phyloP scores from a whole-genome alignment of 1,140 invertebrate species.

The Caenorhabditis tropicalis region DNA sequence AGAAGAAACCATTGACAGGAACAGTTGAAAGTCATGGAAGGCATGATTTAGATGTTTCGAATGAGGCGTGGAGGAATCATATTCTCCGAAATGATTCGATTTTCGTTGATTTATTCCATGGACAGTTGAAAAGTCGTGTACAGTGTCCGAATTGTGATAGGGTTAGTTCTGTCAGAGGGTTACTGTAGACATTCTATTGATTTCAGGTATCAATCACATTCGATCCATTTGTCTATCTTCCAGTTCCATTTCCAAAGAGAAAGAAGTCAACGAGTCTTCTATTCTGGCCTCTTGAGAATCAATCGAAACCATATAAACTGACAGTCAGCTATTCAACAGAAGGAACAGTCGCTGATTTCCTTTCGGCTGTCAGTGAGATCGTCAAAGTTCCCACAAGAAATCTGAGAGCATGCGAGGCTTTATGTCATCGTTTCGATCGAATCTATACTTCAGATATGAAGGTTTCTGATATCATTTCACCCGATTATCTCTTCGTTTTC shows the following conservation, averaged over 20 bases:
- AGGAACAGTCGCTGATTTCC: slow-evolving; percentile 54
- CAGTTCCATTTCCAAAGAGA: slow-evolving; percentile 76
- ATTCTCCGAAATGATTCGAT: slow-evolving; percentile 71
- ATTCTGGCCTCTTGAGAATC: slow-evolving; percentile 73
- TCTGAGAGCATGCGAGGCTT: slow-evolving; percentile 65
- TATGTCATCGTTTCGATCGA: slow-evolving; percentile 71
- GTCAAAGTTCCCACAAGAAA: slow-evolving; percentile 42
- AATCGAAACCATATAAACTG: slow-evolving; percentile 72
- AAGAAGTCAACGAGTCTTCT: slow-evolving; percentile 71
- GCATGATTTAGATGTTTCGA: slow-evolving; percentile 62
- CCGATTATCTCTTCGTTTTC: slow-evolving; percentile 71
- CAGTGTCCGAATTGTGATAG: slow-evolving; percentile 75
- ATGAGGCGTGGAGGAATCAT: slow-evolving; percentile 71
- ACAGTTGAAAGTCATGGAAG: slow-evolving; percentile 75
- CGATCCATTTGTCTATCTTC: slow-evolving; percentile 77
- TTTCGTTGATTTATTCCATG: slow-evolving; percentile 73
- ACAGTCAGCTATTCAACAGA: slow-evolving; percentile 51
- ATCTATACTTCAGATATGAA: slow-evolving; percentile 61
- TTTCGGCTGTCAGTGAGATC: slow-evolving; percentile 46
- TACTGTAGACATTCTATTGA: no score
- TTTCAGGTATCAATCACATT: slow-evolving; percentile 76
- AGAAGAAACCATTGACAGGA: slow-evolving; percentile 77
- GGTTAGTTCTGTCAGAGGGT: slow-evolving; percentile 67
- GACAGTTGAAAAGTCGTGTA: slow-evolving; percentile 75
- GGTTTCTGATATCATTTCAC: slow-evolving; percentile 64